phyloP scores from a whole-genome alignment of 2,797 vertebrate species.

The Urophycis tenuis region DNA sequence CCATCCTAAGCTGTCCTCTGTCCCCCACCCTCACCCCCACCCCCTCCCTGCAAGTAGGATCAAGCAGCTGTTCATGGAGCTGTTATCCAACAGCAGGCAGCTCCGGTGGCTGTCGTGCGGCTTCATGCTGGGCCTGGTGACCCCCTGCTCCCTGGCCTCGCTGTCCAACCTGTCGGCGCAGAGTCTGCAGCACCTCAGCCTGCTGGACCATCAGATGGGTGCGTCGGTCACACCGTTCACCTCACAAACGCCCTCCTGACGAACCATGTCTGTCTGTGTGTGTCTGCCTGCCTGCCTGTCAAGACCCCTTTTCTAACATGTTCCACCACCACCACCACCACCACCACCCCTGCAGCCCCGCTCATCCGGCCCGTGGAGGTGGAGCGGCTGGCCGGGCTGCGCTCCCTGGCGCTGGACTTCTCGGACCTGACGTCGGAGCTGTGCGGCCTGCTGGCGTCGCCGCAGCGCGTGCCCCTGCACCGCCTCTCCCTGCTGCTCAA shows the following conservation, averaged over 20 bases:
- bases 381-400: constrained; percentile 83
- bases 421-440: constrained; percentile 93
- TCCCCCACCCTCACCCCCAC: not conserved
- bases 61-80: constrained; percentile 91
- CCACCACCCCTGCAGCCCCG: constrained; percentile 58
- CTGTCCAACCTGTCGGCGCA: constrained; percentile 88
- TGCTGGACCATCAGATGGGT: constrained; percentile 87
- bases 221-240: not conserved
- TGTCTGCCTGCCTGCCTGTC: not conserved
- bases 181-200: constrained; percentile 91
- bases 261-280: not conserved
- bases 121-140: constrained; percentile 93
- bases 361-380: constrained; percentile 85
- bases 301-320: not conserved
- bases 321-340: not conserved
- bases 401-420: constrained; percentile 91
- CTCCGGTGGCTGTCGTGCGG: constrained; percentile 91
- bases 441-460: constrained; percentile 84
- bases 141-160: constrained; percentile 84
- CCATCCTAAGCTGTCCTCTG: not conserved
- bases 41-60: constrained; percentile 69
- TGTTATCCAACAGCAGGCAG: constrained; percentile 91
- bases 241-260: not conserved
- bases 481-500: constrained; percentile 94
- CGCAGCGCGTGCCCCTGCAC: constrained; percentile 85